phyloP scores from a whole-genome alignment of 2,113 vertebrate genomes.

The Calonectris borealis region DNA sequence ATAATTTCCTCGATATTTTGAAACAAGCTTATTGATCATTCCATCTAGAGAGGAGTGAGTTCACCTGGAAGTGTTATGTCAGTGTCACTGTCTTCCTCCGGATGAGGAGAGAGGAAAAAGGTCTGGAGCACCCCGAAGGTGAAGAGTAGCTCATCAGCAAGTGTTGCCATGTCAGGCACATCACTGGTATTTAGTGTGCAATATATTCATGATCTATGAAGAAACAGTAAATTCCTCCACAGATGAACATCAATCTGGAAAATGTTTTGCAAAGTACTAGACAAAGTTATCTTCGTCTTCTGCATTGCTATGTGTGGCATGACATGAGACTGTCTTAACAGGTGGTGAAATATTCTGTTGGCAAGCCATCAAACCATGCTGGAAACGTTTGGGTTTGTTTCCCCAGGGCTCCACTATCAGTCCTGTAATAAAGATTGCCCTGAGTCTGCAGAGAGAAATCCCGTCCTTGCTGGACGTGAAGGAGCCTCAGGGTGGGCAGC shows the following conservation, averaged over 20 bases:
- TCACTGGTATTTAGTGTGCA: not conserved
- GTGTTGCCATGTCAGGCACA: not conserved
- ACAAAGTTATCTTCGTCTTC: not conserved
- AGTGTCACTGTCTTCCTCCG: not conserved
- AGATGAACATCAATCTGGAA: constrained; percentile 12
- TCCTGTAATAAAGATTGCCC: not conserved
- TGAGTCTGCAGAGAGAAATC: not conserved
- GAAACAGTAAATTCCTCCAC: not conserved
- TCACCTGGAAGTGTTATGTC: not conserved
- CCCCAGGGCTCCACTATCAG: not conserved
- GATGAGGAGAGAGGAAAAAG: not conserved
- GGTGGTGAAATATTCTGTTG: not conserved
- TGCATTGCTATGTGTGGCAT: not conserved
- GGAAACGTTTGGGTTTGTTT: not conserved
- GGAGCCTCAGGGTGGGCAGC: not conserved
- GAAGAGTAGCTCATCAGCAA: not conserved
- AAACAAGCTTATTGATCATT: not conserved
- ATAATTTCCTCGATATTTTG: not conserved
- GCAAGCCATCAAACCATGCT: not conserved
- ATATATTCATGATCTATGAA: not conserved
- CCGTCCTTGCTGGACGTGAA: not conserved
- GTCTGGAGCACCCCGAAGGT: not conserved
- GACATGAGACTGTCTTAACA: not conserved
- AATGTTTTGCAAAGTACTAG: not conserved
- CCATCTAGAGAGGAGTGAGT: not conserved